Base-by-base conservation (phyloP, 2,797 vertebrate genomes). In the Betta splendens region DNA sequence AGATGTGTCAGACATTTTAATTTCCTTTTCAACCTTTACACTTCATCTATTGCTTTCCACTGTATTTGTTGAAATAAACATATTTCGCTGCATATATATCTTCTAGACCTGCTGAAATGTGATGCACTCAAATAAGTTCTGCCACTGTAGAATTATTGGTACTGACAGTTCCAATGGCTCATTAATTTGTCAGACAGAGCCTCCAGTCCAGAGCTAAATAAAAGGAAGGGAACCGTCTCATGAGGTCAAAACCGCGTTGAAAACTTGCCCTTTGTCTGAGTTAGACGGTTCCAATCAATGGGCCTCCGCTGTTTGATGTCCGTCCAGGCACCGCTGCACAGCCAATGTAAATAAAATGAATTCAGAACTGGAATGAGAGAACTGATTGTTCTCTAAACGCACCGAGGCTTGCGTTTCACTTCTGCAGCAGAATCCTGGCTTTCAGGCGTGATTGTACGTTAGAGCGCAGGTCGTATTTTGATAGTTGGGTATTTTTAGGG, bases 201-300 rank as follows among this genome's bases (percentile, higher is more conserved):
- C 42, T 64, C 16, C 16, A 37, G 22, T n/a, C 5, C 15, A 31
- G 26, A 42, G 9, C 11, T 46, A 5, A 31, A 31, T 3, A 21
- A 44, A 55, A 75, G 49, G 51, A 65, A 43, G 35, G 44, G 18
- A 39, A 9, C 59, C 33, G 43, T 66, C 40, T 64, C 25, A 23
- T 21, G 22, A 56, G 60, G 57, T 0, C 23, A 72, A 37, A 59
- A 62, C 48, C 11, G 10, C 53, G 39, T 17, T 15, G 56, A 67
- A 69, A 71, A 38, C 48, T 39, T 65, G 48, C 26, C 29, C 69
- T 69, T 60, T 21, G 42, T 56, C 37, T 15, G 16, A 53, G 50
- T 64, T 49, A 38, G 51, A 47, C 31, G 35, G 8, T 40, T 69
- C 31, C 43, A 62, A 83, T 83, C 77, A 75, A 77, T 71, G 74